Percentiles rank a stretch among this genome's conserved stretches.
Conservation (phyloP, 2,888 invertebrate genomes). For the Hirtodrosophila confusa region DNA sequence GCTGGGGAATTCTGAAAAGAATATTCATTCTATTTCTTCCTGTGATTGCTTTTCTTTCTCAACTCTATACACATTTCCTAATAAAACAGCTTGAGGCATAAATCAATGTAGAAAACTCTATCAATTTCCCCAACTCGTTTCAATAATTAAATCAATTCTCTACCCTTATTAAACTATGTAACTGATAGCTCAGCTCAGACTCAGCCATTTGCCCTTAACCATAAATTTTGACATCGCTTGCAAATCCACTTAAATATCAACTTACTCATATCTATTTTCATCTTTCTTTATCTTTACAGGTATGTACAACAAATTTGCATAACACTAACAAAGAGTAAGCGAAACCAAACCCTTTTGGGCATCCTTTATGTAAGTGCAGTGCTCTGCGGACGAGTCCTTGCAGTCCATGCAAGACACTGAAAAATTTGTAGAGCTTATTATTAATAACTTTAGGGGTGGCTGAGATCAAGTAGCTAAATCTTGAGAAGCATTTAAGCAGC, state of each 20-base stretch:
- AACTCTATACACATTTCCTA: not conserved
- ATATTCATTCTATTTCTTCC: too few relatives aligned
- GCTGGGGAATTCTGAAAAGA: too few relatives aligned
- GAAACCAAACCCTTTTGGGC: constrained; percentile 46
- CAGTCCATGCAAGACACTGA: constrained; percentile 63
- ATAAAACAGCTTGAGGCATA: not conserved
- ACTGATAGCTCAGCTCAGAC: constrained; percentile 7
- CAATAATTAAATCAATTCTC: constrained; percentile 21
- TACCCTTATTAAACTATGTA: not conserved
- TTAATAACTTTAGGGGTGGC: constrained; percentile 75
- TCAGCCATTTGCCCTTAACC: constrained; percentile 21
- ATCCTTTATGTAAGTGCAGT: constrained; percentile 57
- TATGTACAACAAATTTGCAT: constrained; percentile 68
- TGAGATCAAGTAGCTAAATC: constrained; percentile 78
- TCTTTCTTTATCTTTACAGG: constrained; percentile 65
- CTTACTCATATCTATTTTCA: constrained; percentile 40
- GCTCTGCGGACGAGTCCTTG: constrained; percentile 34
- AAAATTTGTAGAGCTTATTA: constrained; percentile 80
- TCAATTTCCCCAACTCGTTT: constrained; percentile 2
- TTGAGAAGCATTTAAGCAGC: constrained; percentile 78
- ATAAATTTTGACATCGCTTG: constrained; percentile 35
- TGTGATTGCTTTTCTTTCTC: not conserved
- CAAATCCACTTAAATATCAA: constrained; percentile 54
- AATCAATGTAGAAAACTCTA: not conserved
- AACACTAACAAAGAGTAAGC: constrained; percentile 33